These are phyloP conservation scores for Andrena trimmerana DNA, from an alignment of 2,888 invertebrate species.

Conservation along the genomic window DNA sequence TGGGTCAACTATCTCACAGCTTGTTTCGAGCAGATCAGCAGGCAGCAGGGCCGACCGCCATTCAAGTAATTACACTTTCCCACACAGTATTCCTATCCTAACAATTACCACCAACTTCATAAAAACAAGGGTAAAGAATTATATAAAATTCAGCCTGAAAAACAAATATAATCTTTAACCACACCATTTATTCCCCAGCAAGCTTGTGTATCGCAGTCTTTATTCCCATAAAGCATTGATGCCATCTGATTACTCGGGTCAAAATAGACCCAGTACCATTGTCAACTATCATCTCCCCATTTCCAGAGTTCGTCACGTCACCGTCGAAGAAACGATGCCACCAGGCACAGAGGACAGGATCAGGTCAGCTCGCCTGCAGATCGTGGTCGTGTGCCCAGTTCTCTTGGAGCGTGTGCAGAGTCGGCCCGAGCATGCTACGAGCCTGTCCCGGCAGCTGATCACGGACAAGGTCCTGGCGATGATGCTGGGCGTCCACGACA, in stretches of 20 bases:
- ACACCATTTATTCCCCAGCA: neutral
- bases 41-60: slow-evolving; percentile 92
- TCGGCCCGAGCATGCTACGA: slow-evolving; percentile 86
- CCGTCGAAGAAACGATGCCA: slow-evolving; percentile 89
- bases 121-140: no score
- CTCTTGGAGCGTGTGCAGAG: slow-evolving; percentile 88
- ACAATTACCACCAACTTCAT: no score
- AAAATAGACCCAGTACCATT: neutral
- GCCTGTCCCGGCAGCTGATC: slow-evolving; percentile 88
- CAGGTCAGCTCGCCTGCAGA: slow-evolving; percentile 90
- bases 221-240: neutral
- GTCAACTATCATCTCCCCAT: neutral
- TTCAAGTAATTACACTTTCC: slow-evolving; percentile 88
- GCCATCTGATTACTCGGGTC: neutral
- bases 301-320: slow-evolving; percentile 90
- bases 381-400: slow-evolving; percentile 92
- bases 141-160: no score
- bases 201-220: neutral
- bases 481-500: slow-evolving; percentile 92
- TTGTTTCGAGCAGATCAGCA: slow-evolving; percentile 94
- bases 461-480: slow-evolving; percentile 92
- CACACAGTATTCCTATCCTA: no score
- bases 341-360: slow-evolving; percentile 87
- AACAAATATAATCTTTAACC: neutral
- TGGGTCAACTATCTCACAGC: slow-evolving; percentile 94